Conservation (phyloP, 2,888 invertebrate species). For the Orthosia gothica region DNA sequence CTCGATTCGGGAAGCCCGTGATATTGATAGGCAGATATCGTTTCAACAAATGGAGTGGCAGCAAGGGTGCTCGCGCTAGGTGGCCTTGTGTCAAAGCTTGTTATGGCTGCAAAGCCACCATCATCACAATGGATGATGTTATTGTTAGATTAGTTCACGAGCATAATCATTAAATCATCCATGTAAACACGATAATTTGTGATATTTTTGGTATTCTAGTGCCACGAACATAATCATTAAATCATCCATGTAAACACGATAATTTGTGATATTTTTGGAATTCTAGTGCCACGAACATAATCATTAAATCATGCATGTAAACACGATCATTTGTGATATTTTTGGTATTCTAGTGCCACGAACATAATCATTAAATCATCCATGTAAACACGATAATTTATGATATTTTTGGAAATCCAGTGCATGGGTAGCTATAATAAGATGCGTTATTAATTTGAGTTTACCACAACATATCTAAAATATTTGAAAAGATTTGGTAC, state of each 20-base stretch:
- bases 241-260: too few species aligned
- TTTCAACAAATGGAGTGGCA: slow-evolving; percentile 67
- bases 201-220: not conserved
- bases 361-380: too few species aligned
- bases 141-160: slow-evolving; percentile 53
- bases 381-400: too few species aligned
- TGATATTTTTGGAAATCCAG: too few species aligned
- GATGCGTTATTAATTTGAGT: not conserved
- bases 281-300: slow-evolving; percentile 66
- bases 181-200: slow-evolving; percentile 9
- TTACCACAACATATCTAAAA: not conserved
- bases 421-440: too few species aligned
- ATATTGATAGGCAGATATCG: slow-evolving; percentile 68
- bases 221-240: too few species aligned
- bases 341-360: not conserved
- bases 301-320: slow-evolving; percentile 45
- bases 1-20: slow-evolving; percentile 76
- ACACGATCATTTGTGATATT: not conserved
- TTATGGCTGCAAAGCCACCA: slow-evolving; percentile 67
- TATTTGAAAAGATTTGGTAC: not conserved
- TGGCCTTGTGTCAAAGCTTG: slow-evolving; percentile 72
- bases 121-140: slow-evolving; percentile 66
- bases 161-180: slow-evolving; percentile 58
- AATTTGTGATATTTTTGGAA: too few species aligned
- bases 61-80: slow-evolving; percentile 57